Conservation (phyloP, 2,797 vertebrate genomes). For the Manis crassicaudata region DNA sequence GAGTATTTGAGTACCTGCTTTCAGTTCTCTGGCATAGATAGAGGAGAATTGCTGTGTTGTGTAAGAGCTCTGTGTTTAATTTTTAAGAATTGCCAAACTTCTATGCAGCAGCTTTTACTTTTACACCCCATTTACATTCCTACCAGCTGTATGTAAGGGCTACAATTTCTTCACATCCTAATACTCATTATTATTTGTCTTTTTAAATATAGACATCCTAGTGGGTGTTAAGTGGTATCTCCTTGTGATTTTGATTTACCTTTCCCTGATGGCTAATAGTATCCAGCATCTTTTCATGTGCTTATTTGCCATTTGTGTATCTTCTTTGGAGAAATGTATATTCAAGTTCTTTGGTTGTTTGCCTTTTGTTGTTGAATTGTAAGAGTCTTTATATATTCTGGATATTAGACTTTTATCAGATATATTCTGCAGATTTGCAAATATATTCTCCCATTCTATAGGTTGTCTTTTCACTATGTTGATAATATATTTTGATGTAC, state of each 20-base stretch:
- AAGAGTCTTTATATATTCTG: background rate
- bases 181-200: background rate
- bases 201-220: background rate
- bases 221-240: background rate
- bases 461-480: background rate
- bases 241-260: background rate
- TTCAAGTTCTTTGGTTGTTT: background rate
- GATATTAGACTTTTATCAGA: background rate
- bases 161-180: background rate
- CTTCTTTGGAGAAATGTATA: background rate
- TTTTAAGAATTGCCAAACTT: slow-evolving; percentile 1
- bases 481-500: background rate
- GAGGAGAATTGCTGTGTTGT: background rate
- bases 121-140: background rate
- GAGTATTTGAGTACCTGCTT: background rate
- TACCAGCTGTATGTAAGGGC: background rate
- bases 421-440: background rate
- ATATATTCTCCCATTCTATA: background rate
- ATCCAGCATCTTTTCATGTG: background rate
- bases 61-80: background rate
- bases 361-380: background rate
- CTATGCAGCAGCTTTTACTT: background rate
- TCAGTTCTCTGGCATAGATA: background rate
- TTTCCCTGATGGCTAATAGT: background rate
- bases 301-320: background rate